Base-by-base conservation (phyloP, 2,888 invertebrate genomes). In the Sympetrum striolatum region DNA sequence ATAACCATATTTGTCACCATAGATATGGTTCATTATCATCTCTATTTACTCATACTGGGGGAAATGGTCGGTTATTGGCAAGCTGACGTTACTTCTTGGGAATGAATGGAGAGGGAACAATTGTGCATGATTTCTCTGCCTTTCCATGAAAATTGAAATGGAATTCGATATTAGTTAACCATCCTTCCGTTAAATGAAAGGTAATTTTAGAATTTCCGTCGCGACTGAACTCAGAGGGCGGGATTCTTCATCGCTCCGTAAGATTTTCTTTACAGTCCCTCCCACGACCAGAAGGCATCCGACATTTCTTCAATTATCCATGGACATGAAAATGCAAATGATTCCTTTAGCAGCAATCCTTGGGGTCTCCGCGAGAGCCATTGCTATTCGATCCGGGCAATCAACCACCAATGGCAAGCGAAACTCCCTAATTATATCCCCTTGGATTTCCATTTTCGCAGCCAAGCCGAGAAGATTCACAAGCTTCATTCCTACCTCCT, bases 271-370 rank as follows among this genome's bases (percentile, higher is more conserved):
- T 14, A 4, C 2, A 15, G 60, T 86, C 37, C 82, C 82, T 22
- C 82, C 35, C 86, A 60, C 60, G 22, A 60, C 60, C 86, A 37
- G 35, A 31, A 82, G 82, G 53, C 82, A 53, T 86, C 86, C 86
- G 86, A 39, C 64, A 86, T 60, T 86, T 64, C 86, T n/a, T 60
- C 58, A 53, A 86, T 86, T 86, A 86, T 86, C 86, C 86, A 86
- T 12, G 86, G 86, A 58, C 82, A 60, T 82, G 82, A 82, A 86
- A 86, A 86, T 86, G 86, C 86, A 86, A 86, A 86, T 86, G 86
- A 58, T 8, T 73, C 73, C 73, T 31, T 25, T 73, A 12, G 73
- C 25, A 14, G 31, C 73, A 73, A 73, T 73, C 31, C 73, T 73
- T 31, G 31, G 31, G 73, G 73, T 73, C 31, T 25, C 25, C 14